Conservation (phyloP, 2,888 invertebrate species). For the Tetragonisca angustula region DNA sequence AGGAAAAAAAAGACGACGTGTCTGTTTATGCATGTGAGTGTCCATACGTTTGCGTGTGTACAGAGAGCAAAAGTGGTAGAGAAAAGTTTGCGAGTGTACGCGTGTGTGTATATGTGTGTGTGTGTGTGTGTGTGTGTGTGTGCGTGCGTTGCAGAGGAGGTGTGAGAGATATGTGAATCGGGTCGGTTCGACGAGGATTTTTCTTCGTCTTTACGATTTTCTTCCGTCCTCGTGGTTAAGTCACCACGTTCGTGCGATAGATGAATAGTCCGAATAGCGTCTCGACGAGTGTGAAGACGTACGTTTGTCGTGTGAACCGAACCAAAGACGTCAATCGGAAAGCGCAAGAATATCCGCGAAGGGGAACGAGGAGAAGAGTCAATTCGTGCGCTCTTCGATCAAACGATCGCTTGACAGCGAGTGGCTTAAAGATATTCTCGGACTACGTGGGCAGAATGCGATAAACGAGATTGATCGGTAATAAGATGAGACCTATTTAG, state of each 20-base stretch:
- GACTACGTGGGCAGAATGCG: constrained; percentile 58
- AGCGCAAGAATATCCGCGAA: constrained; percentile 9
- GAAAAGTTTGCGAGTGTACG: constrained; percentile 22
- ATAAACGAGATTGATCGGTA: neutral
- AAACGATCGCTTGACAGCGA: constrained; percentile 42
- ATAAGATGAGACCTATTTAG: no score
- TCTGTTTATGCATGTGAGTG: constrained; percentile 28
- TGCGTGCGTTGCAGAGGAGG: constrained; percentile 63
- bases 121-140: constrained; percentile 16
- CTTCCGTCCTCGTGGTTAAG: constrained; percentile 37
- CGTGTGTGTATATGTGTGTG: constrained; percentile 51
- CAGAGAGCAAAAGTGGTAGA: constrained; percentile 25
- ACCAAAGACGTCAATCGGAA: constrained; percentile 30
- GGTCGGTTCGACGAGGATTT: constrained; percentile 55
- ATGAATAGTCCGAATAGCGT: constrained; percentile 48
- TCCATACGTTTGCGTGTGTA: constrained; percentile 39
- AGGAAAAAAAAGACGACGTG: constrained; percentile 43
- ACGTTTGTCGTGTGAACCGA: constrained; percentile 38
- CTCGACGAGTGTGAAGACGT: constrained; percentile 45
- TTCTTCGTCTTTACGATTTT: constrained; percentile 49
- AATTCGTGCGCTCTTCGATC: constrained; percentile 46
- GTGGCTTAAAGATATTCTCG: constrained; percentile 60
- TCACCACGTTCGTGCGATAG: constrained; percentile 54
- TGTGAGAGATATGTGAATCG: constrained; percentile 64
- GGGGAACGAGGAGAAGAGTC: neutral